These are phyloP conservation scores for Hemicordylus capensis DNA, from an alignment of 2,113 vertebrate species.

Conservation along the genomic window DNA sequence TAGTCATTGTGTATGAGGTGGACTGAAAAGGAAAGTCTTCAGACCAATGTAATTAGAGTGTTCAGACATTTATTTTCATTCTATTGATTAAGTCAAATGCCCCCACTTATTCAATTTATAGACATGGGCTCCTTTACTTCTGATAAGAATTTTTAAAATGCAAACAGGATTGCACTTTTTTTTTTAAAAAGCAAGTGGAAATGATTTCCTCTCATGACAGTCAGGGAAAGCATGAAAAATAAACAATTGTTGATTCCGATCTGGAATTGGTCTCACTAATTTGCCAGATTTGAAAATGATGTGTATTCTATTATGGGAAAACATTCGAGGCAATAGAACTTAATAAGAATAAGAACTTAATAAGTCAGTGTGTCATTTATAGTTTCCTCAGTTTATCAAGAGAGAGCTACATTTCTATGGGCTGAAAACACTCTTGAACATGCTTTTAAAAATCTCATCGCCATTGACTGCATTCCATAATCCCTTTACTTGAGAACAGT, in stretches of 20 bases:
- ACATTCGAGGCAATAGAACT: not conserved
- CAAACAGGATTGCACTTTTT: not conserved
- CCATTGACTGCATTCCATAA: not conserved
- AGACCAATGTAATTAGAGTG: slow-evolving; percentile 55
- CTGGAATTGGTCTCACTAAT: slow-evolving; percentile 5
- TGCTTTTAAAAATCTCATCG: not conserved
- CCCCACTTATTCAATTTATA: slow-evolving; percentile 10
- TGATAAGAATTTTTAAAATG: slow-evolving; percentile 6
- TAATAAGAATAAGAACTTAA: not conserved
- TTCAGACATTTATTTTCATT: slow-evolving; percentile 61
- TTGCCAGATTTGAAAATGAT: slow-evolving; percentile 20
- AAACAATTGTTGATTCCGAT: not conserved
- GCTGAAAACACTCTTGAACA: not conserved
- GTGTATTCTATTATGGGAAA: not conserved
- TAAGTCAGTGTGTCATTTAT: not conserved
- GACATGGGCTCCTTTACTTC: slow-evolving; percentile 8
- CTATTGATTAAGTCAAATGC: slow-evolving; percentile 46
- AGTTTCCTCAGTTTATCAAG: not conserved
- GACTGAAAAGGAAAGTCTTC: slow-evolving; percentile 59
- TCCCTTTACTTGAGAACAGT: not conserved
- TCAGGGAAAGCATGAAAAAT: not conserved
- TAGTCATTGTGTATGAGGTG: slow-evolving; percentile 59
- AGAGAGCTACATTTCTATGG: not conserved
- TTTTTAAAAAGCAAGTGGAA: fast-evolving
- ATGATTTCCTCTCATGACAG: slow-evolving; percentile 10